These are phyloP conservation scores for Geopemphigus sp. DNA, from an alignment of 1,140 invertebrate species.

Conservation along the genomic window DNA sequence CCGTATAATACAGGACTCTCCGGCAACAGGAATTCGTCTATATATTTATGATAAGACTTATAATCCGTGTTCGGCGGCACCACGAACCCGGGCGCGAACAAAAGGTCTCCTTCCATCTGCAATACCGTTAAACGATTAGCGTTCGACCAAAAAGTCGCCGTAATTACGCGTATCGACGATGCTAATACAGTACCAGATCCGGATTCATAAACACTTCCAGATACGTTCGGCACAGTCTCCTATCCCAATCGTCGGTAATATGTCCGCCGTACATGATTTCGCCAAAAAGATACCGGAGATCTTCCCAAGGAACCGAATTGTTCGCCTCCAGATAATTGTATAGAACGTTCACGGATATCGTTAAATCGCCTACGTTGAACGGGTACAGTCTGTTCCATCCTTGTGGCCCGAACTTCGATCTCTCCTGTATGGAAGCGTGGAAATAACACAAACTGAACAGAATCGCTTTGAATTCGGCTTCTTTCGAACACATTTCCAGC, in stretches of 20 bases:
- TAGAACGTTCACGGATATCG: conserved; percentile 87
- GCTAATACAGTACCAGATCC: conserved; percentile 63
- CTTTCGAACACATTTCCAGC: conserved; percentile 87
- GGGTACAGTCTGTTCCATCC: conserved; percentile 84
- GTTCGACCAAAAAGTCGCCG: not conserved
- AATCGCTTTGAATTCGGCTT: conserved; percentile 90
- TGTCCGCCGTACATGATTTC: conserved; percentile 98
- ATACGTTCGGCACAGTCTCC: conserved; percentile 82
- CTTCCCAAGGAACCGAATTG: conserved; percentile 85
- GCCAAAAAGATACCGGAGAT: conserved; percentile 88
- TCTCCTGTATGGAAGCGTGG: conserved; percentile 89
- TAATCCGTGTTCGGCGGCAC: conserved; percentile 85
- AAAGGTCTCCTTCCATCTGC: conserved; percentile 78
- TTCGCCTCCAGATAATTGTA: conserved; percentile 92
- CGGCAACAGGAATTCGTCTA: conserved; percentile 81
- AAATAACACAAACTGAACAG: conserved; percentile 93
- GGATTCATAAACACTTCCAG: conserved; percentile 83
- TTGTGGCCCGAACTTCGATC: conserved; percentile 90
- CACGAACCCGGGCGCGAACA: conserved; percentile 77
- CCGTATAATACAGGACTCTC: conserved; percentile 90
- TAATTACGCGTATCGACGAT: too few relatives aligned
- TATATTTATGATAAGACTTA: conserved; percentile 80
- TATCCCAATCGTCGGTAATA: conserved; percentile 95
- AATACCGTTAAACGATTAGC: conserved; percentile 45
- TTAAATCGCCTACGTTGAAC: conserved; percentile 74